These are phyloP conservation scores for Drosophila sturtevanti DNA, from an alignment of 1,140 invertebrate species.

Conservation along the genomic window DNA sequence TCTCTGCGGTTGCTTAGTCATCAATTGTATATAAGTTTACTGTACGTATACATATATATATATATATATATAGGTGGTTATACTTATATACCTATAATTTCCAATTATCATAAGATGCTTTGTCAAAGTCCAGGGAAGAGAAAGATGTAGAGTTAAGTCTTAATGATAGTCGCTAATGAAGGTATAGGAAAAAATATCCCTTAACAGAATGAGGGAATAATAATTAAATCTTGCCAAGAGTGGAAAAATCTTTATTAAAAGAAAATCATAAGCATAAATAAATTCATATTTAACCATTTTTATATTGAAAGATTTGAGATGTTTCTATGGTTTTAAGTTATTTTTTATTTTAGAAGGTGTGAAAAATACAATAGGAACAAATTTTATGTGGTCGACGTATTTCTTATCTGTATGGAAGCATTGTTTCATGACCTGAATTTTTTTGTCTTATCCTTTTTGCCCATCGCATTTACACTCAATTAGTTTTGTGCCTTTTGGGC, in stretches of 20 bases:
- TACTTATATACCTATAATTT: conserved; percentile 34
- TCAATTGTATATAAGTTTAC: conserved; percentile 24
- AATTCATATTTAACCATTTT: background rate
- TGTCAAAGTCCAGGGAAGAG: conserved; percentile 7
- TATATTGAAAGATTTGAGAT: background rate
- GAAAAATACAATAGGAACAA: background rate
- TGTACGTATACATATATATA: background rate
- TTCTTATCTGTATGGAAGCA: background rate
- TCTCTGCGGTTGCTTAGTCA: conserved; percentile 17
- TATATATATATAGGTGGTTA: background rate
- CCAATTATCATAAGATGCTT: conserved; percentile 61
- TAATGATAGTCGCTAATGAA: conserved; percentile 22
- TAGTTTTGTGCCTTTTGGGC: conserved; percentile 32
- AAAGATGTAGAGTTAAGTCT: conserved; percentile 1
- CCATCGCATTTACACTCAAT: conserved; percentile 20
- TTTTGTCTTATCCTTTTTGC: background rate
- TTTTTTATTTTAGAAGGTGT: background rate
- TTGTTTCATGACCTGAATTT: conserved; percentile 5
- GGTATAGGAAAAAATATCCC: background rate
- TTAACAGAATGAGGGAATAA: background rate
- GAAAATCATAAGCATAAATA: background rate
- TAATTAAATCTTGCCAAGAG: background rate
- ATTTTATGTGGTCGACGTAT: background rate
- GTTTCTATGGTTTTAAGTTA: background rate
- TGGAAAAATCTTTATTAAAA: background rate